Base-by-base conservation (phyloP, 2,797 vertebrate species). In the Gallinago solitaria region DNA sequence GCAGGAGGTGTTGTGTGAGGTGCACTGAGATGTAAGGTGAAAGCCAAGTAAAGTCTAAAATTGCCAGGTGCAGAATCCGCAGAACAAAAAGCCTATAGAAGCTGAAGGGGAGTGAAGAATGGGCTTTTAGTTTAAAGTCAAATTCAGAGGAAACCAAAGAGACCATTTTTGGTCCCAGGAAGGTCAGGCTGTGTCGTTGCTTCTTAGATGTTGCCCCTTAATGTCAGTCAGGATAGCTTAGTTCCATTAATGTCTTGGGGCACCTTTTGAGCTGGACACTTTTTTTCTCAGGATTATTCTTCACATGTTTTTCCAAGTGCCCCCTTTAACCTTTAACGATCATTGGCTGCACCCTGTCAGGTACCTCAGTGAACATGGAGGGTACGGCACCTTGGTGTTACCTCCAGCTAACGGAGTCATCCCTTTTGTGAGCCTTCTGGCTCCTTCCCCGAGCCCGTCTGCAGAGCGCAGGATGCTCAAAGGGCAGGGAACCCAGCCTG, bases 331-430 rank as follows among this genome's bases (percentile, higher is more conserved):
- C 53, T 68, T 53, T 67, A n/a, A 11, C 0, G 4, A 61, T 67
- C 0, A 0, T 9, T 65, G 64, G 25, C 68, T 74, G 60, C 78
- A n/a, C 37, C 73, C 47, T 59, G 41, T 67, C 59, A 17, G 1
- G 0, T 60, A 13, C 28, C 33, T 48, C 0, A 0, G 64, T 69
- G 76, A 80, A 61, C 8, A 27, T 11, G 53, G 54, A 73, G 39
- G 13, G 4, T 6, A 30, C 1, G 0, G 71, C 47, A 60, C 39
- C 64, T 83, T 25, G 0, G 1, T 53, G 43, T 47, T 33, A 41
- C 30, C 64, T 73, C 37, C 59, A 64, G 9, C 59, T 74, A 45
- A 65, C 20, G 33, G 39, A 88, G 28, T 15, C 54, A 39, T 59
- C 47, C 39, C 39, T 83, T 85, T 14, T 67, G 50, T 24, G 20